Evolutionary conservation across 92 coral and sea anemone species (phyloP), one percentile per base, ranked within the genome.

Genomic region (Phenganax subtilis): DNA sequence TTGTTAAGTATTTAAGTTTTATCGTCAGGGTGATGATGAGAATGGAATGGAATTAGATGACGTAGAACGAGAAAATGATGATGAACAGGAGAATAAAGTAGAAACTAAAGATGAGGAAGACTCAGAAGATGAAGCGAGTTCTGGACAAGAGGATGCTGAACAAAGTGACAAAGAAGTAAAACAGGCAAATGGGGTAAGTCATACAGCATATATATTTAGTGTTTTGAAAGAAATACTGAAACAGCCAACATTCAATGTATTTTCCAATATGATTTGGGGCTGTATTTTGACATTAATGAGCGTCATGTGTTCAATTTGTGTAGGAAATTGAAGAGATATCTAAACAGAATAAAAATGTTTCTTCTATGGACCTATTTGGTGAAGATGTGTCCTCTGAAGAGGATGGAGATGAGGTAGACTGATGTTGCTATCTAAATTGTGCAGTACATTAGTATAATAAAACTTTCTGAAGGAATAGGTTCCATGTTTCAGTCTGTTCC

Each of bases 371-470:
- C 84, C 84, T 94, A 78, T 94, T 94, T 92, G 98, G 98, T 57
- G 97, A 90, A 12, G 98, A 94, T 25, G 86, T 94, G 30, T 94
- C 98, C 10, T 94, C 98, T 61, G 98, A 94, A 74, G 98, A 94
- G 44, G 98, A 94, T 62, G 87, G 88, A 85, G 96, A 68, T 68
- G 73, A 84, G 71, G 64, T 55, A 84, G 82, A 75, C 57, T 57
- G 30, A 0, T 20, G 2, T 15, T 75, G 1, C n/a, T 17, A 61
- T 61, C 28, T 7, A 15, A 61, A 28, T 4, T 61, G 28, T 61
- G 25, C 37, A 64, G 12, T 28, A 17, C 10, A 10, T 68, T 10
- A 12, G 52, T 68, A 8, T 8, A 8, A 64, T 20, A 20, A 64
- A 9, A 6, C 3, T 20, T 1, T 17, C 27, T 64, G 12, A 71